Evolutionary conservation across 2,888 invertebrate species (phyloP).

Genomic region (Anthophora plumipes): DNA sequence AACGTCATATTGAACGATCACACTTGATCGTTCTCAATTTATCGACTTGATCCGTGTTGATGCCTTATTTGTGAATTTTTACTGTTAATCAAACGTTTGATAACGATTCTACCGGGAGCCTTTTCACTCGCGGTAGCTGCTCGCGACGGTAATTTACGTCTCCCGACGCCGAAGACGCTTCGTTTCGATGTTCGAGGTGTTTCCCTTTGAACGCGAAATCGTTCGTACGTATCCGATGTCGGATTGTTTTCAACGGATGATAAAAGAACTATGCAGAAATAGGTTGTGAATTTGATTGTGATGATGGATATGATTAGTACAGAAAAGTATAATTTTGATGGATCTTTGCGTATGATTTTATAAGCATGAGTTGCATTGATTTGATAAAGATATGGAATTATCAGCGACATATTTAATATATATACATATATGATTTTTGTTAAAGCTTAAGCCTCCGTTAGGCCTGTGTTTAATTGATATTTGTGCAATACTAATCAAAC

Average conservation of each 20-base stretch:
- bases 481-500: slow-evolving; percentile 56
- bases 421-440: slow-evolving; percentile 12
- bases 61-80: not conserved
- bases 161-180: not conserved
- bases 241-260: not conserved
- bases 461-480: slow-evolving; percentile 29
- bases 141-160: slow-evolving; percentile 13
- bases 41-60: slow-evolving; percentile 1
- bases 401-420: not conserved
- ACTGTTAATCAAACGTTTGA: not conserved
- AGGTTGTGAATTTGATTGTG: not conserved
- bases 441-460: slow-evolving; percentile 3
- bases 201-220: not conserved
- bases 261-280: not conserved
- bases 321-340: not conserved
- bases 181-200: no score
- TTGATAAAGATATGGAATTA: not conserved
- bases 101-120: not conserved
- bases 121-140: not conserved
- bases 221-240: not conserved
- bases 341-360: slow-evolving; percentile 2
- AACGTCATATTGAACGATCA: not conserved
- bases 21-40: not conserved
- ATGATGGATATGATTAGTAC: not conserved
- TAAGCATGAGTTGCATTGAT: not conserved